These are phyloP conservation scores for Artibeus lituratus DNA, from an alignment of 2,797 vertebrate species.

Conservation along the genomic window DNA sequence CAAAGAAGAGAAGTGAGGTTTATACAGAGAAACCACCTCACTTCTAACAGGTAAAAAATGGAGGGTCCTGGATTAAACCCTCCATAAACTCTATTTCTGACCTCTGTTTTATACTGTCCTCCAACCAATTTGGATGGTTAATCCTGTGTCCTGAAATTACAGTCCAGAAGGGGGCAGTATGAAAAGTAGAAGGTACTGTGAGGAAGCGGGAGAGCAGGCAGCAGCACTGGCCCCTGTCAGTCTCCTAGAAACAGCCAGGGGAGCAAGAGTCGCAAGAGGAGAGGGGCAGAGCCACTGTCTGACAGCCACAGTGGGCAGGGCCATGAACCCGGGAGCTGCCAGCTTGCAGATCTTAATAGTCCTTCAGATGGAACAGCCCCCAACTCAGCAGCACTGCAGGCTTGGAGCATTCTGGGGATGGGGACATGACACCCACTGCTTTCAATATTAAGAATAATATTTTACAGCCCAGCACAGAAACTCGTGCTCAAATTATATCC, in stretches of 20 bases:
- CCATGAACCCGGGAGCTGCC: background rate
- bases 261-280: background rate
- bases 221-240: background rate
- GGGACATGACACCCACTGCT: background rate
- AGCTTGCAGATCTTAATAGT: too few species aligned
- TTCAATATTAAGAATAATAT: background rate
- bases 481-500: background rate
- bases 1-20: background rate
- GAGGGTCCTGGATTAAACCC: background rate
- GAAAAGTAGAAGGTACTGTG: background rate
- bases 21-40: background rate
- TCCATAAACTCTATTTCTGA: background rate
- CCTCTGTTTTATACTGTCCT: too few species aligned
- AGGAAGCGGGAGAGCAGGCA: background rate
- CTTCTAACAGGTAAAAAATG: background rate
- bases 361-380: background rate
- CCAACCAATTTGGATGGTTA: too few species aligned
- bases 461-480: background rate
- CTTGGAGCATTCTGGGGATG: background rate
- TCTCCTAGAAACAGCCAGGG: background rate
- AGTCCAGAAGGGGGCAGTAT: background rate
- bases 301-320: too few species aligned
- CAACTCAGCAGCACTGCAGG: background rate
- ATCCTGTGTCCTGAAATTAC: background rate
- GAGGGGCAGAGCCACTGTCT: rapidly evolving